A percentile compares a stretch with the other conserved stretches of the same genome.
Evolutionary conservation across 1,140 invertebrate species (phyloP).

Genomic region (Thalassaphorura encarpata): DNA sequence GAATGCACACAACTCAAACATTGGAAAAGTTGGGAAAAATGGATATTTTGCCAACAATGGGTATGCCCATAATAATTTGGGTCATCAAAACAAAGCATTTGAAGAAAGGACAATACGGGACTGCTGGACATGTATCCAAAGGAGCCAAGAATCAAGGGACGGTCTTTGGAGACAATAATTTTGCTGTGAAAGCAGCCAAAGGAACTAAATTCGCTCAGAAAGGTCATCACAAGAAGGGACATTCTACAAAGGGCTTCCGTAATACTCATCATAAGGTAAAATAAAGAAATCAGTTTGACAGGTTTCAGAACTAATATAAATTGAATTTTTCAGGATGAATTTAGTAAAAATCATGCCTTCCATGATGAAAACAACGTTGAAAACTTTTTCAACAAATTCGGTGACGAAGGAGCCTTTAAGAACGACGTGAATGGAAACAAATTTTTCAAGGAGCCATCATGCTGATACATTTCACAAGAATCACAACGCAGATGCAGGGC

Average conservation of each 20-base stretch:
- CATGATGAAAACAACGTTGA: slow-evolving; percentile 27
- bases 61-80: not conserved
- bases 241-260: slow-evolving; percentile 29
- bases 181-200: slow-evolving; percentile 25
- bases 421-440: slow-evolving; percentile 27
- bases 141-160: slow-evolving; percentile 22
- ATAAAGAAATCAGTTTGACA: slow-evolving; percentile 8
- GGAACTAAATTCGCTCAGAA: slow-evolving; percentile 24
- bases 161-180: slow-evolving; percentile 20
- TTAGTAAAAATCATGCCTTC: slow-evolving; percentile 25
- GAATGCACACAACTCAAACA: slow-evolving; percentile 1
- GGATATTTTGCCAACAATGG: slow-evolving; percentile 16
- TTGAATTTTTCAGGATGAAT: slow-evolving; percentile 17
- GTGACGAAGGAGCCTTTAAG: slow-evolving; percentile 32
- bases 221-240: slow-evolving; percentile 29
- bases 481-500: slow-evolving; percentile 22
- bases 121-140: slow-evolving; percentile 15
- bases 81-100: slow-evolving; percentile 25
- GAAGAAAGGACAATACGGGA: slow-evolving; percentile 28
- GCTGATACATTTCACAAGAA: slow-evolving; percentile 25
- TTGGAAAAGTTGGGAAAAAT: slow-evolving; percentile 21
- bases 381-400: slow-evolving; percentile 30
- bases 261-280: slow-evolving; percentile 31
- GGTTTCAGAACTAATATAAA: not conserved
- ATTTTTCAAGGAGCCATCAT: slow-evolving; percentile 29